Conservation (phyloP, 2,113 vertebrate species). For the Gymnorhina tibicen region DNA sequence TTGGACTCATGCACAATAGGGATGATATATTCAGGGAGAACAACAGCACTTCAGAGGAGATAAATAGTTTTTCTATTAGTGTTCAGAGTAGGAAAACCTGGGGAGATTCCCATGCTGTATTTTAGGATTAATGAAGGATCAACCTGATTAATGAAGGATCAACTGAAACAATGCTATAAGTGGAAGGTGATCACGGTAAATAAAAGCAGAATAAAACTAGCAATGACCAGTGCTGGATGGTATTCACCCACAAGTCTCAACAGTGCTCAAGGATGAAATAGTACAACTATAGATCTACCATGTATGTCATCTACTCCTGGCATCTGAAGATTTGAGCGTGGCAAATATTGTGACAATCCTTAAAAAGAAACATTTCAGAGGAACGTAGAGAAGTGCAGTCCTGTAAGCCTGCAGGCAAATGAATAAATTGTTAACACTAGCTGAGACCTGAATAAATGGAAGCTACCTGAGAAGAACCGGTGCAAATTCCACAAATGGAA, state of each 20-base stretch:
- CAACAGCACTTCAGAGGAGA: neutral
- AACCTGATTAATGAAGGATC: neutral
- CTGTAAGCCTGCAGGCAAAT: neutral
- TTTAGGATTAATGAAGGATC: neutral
- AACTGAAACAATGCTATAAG: neutral
- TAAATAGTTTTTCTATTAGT: neutral
- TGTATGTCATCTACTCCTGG: neutral
- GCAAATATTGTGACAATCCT: neutral
- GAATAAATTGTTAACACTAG: neutral
- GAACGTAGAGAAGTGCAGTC: neutral
- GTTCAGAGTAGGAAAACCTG: neutral
- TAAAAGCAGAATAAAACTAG: neutral
- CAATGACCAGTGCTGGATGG: rapidly evolving
- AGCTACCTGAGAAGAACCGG: neutral
- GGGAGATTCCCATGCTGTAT: neutral
- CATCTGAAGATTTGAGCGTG: neutral
- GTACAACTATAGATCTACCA: neutral
- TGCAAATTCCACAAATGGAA: neutral
- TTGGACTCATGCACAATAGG: neutral
- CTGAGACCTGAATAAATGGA: neutral
- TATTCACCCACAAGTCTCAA: neutral
- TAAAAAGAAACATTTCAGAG: neutral
- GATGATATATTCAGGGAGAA: neutral
- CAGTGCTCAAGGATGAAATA: neutral
- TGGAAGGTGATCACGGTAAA: neutral